A percentile compares a stretch with the other conserved stretches of the same genome.
Conservation (phyloP, 23 tunicate species). For the Ciona savignyi region DNA sequence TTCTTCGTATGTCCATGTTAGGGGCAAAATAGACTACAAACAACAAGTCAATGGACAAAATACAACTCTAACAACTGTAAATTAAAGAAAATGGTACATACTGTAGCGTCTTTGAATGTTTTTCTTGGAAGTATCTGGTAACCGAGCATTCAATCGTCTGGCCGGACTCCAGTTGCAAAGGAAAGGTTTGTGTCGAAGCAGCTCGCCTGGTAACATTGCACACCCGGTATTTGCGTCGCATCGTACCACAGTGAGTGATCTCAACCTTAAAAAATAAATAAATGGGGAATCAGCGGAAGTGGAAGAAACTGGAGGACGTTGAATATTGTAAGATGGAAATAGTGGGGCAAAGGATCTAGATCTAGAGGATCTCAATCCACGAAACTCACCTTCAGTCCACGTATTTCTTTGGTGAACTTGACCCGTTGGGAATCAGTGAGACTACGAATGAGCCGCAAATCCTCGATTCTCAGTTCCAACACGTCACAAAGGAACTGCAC, state of each 20-base stretch:
- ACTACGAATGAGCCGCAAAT: constrained; percentile 67
- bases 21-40: too few relatives aligned
- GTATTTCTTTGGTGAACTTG: constrained; percentile 98
- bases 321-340: too few relatives aligned
- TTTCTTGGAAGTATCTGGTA: constrained; percentile 95
- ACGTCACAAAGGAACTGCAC: constrained; percentile 97
- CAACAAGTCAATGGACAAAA: too few relatives aligned
- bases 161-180: constrained; percentile 89
- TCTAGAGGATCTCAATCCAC: too few relatives aligned
- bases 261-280: constrained; percentile 60
- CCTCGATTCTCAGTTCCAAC: constrained; percentile 77
- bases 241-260: constrained; percentile 98
- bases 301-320: too few relatives aligned
- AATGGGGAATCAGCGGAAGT: background rate
- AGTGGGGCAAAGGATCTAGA: too few relatives aligned
- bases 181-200: constrained; percentile 91
- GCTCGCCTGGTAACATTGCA: constrained; percentile 97
- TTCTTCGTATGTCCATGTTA: too few relatives aligned
- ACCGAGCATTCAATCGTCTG: constrained; percentile 99
- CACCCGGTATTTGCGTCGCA: constrained; percentile 96
- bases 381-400: constrained; percentile 86
- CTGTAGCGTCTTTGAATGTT: constrained; percentile 71
- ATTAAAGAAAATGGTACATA: constrained; percentile 28
- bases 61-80: too few relatives aligned
- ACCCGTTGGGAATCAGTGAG: constrained; percentile 96